These are phyloP conservation scores for Mus spretus DNA, from an alignment of 2,797 vertebrate genomes.

Conservation along the genomic window DNA sequence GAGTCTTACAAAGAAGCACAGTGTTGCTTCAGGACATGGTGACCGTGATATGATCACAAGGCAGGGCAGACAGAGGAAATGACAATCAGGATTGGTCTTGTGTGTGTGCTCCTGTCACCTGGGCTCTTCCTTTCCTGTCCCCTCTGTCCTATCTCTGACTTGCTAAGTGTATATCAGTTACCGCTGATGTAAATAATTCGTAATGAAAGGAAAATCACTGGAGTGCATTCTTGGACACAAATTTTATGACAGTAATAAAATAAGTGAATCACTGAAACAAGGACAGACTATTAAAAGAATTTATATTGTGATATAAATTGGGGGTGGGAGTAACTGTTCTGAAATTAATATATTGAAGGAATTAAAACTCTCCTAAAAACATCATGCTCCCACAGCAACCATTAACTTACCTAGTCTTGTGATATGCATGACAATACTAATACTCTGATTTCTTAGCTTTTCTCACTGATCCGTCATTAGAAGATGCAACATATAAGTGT, in stretches of 20 bases:
- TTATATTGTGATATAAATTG: slow-evolving; percentile 23
- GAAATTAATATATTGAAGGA: not conserved
- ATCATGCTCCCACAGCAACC: slow-evolving; percentile 6
- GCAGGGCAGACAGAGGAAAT: slow-evolving; percentile 39
- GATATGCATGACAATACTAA: not conserved
- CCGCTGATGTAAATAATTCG: slow-evolving; percentile 34
- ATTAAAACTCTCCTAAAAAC: slow-evolving; percentile 48
- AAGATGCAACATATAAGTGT: not conserved
- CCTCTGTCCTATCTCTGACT: not conserved
- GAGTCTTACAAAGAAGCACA: slow-evolving; percentile 68
- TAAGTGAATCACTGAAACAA: slow-evolving; percentile 40
- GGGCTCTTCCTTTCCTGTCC: slow-evolving; percentile 31
- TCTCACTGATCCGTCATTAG: not conserved
- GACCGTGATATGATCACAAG: slow-evolving; percentile 67
- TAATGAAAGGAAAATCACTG: slow-evolving; percentile 56
- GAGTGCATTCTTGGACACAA: slow-evolving; percentile 28
- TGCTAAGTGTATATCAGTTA: slow-evolving; percentile 50
- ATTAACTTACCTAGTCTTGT: not conserved
- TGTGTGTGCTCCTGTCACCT: not conserved
- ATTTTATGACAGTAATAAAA: slow-evolving; percentile 43
- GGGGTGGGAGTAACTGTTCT: not conserved
- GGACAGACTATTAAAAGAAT: not conserved
- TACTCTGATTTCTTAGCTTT: not conserved
- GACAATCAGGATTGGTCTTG: slow-evolving; percentile 24
- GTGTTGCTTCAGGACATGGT: slow-evolving; percentile 65